Percentiles rank a stretch among this genome's conserved stretches.
These are phyloP conservation scores for Chrysogorgia sp. DNA, from an alignment of 92 coral and sea anemone species.

Conservation along the genomic window DNA sequence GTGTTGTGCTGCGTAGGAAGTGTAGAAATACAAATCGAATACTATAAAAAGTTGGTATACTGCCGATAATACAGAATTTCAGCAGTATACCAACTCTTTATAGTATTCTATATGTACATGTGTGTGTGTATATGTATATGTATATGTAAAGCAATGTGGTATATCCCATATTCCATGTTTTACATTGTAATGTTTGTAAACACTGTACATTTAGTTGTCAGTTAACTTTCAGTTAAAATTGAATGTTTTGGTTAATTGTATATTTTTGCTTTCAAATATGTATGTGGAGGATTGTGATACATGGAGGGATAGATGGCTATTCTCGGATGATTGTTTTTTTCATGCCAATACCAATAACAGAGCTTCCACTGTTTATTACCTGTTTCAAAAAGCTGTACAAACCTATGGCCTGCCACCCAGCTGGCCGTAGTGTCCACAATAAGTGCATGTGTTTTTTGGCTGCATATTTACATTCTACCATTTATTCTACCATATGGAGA, in stretches of 20 bases:
- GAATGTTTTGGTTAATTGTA: too few relatives aligned
- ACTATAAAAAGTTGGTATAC: too few relatives aligned
- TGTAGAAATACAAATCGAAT: too few relatives aligned
- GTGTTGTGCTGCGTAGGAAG: too few relatives aligned
- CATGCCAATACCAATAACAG: constrained; percentile 44
- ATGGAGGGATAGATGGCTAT: constrained; percentile 50
- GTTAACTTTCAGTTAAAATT: too few relatives aligned
- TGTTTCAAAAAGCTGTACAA: constrained; percentile 53
- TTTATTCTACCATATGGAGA: constrained; percentile 46
- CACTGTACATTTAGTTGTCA: too few relatives aligned
- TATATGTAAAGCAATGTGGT: neutral
- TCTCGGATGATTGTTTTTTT: constrained; percentile 40
- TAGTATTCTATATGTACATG: neutral
- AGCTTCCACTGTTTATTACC: constrained; percentile 44
- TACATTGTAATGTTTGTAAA: too few relatives aligned
- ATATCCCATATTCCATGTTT: too few relatives aligned
- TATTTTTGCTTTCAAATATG: constrained; percentile 19
- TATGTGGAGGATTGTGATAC: constrained; percentile 46
- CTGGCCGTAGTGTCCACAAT: constrained; percentile 52
- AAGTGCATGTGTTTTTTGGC: constrained; percentile 46
- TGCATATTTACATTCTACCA: constrained; percentile 43
- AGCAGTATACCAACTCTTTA: too few relatives aligned
- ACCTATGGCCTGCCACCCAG: constrained; percentile 42
- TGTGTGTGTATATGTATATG: too few relatives aligned
- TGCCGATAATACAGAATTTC: neutral